Evolutionary conservation across 2,797 vertebrate genomes (phyloP).

Genomic region (Antrozous pallidus): DNA sequence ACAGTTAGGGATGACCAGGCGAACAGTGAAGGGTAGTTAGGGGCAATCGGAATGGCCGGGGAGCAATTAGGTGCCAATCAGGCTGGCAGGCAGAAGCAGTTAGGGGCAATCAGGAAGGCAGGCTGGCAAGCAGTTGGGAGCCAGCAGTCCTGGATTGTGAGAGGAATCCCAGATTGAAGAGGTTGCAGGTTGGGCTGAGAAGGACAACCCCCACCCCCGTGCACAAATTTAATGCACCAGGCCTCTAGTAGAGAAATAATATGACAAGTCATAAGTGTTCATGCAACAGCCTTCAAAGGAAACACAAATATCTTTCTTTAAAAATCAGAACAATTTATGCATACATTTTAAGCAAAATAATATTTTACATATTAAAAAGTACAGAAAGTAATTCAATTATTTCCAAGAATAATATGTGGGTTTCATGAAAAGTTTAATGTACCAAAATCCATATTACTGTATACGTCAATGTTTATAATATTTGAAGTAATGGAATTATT

Average conservation of each 20-base stretch:
- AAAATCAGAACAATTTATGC: background rate
- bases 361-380: background rate
- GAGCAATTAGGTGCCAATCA: too few species aligned
- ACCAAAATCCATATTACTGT: conserved; percentile 29
- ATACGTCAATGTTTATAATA: background rate
- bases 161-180: too few species aligned
- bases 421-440: background rate
- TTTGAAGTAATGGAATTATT: conserved; percentile 42
- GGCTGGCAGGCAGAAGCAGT: too few species aligned
- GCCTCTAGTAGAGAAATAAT: background rate
- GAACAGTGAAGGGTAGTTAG: too few species aligned
- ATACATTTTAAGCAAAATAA: background rate
- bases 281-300: background rate
- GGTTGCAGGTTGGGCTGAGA: too few species aligned
- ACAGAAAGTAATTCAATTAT: conserved; percentile 22
- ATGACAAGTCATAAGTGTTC: background rate
- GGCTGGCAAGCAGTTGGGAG: too few species aligned
- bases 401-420: background rate
- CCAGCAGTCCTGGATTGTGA: too few species aligned
- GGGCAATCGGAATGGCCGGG: too few species aligned
- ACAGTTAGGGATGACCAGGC: too few species aligned
- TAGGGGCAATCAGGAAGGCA: too few species aligned
- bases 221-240: too few species aligned
- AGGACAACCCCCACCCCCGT: too few species aligned
- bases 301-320: background rate